Conservation (phyloP, 37 sponge, comb jelly and placozoan species). For the Cladorhizidae sp. region DNA sequence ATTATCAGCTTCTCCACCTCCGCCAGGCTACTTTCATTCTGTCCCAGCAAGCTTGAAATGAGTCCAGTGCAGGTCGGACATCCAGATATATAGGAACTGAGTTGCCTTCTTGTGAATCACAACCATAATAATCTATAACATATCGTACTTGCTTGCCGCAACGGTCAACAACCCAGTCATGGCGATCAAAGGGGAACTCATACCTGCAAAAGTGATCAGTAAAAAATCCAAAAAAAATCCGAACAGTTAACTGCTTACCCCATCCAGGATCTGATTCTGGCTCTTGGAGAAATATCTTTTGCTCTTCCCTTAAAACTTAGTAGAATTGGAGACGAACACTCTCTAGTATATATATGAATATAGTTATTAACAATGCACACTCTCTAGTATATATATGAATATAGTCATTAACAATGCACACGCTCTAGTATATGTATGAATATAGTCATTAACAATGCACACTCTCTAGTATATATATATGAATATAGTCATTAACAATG, state of each 20-base stretch:
- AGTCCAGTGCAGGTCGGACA: slow-evolving; percentile 95
- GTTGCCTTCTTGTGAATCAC: slow-evolving; percentile 58
- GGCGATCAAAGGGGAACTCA: slow-evolving; percentile 96
- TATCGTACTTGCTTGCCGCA: slow-evolving; percentile 88
- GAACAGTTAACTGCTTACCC: slow-evolving; percentile 57
- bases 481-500: too few species aligned
- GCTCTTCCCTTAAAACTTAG: slow-evolving; percentile 91
- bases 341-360: slow-evolving; percentile 27
- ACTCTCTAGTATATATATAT: too few species aligned
- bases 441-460: too few species aligned
- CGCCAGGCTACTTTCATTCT: slow-evolving; percentile 76
- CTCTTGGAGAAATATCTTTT: slow-evolving; percentile 89
- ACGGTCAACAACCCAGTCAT: slow-evolving; percentile 96
- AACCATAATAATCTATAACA: slow-evolving; percentile 95
- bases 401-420: too few species aligned
- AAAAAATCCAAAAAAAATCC: not conserved
- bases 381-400: too few species aligned
- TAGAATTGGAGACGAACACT: slow-evolving; percentile 81
- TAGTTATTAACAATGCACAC: not conserved
- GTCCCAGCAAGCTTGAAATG: slow-evolving; percentile 82
- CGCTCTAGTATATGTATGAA: too few species aligned
- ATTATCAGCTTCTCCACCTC: slow-evolving; percentile 67
- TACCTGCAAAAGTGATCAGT: slow-evolving; percentile 50
- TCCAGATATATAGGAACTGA: slow-evolving; percentile 80
- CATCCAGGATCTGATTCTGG: slow-evolving; percentile 80